A percentile compares a stretch with the other conserved stretches of the same genome.
These are phyloP conservation scores for Macrobrachium nipponense DNA, from an alignment of 1,140 invertebrate species.

Conservation along the genomic window DNA sequence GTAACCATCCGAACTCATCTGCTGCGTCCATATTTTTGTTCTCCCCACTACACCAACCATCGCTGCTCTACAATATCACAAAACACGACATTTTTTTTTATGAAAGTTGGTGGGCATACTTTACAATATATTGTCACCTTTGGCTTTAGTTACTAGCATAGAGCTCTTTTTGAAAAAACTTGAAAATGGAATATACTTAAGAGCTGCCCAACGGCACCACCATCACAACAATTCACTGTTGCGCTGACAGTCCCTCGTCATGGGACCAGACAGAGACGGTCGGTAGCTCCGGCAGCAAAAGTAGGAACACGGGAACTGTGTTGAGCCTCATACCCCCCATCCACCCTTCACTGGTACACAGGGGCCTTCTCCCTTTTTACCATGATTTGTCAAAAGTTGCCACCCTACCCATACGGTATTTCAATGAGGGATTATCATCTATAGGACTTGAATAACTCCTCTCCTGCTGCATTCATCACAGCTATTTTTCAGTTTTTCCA, in stretches of 20 bases:
- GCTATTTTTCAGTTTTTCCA: not conserved
- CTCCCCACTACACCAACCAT: no score
- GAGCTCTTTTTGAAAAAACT: constrained; percentile 25
- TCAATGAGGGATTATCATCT: no score
- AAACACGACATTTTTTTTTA: no score
- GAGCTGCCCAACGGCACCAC: constrained; percentile 53
- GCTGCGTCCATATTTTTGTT: no score
- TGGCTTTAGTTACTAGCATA: constrained; percentile 32
- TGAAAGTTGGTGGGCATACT: constrained; percentile 5
- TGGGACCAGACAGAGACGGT: constrained; percentile 5
- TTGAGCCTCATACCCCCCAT: constrained; percentile 50
- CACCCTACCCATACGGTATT: not conserved
- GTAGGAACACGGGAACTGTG: constrained; percentile 58
- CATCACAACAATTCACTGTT: constrained; percentile 14
- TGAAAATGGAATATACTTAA: constrained; percentile 50
- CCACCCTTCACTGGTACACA: constrained; percentile 29
- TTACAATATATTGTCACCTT: constrained; percentile 20
- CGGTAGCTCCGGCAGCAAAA: constrained; percentile 47
- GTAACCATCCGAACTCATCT: no score
- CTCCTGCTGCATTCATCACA: not conserved
- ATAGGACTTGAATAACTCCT: no score
- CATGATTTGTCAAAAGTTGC: constrained; percentile 16
- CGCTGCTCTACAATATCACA: no score
- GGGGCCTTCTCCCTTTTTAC: constrained; percentile 7
- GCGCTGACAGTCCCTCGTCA: not conserved